Evolutionary conservation across 1,140 invertebrate species (phyloP).

Genomic region (Gryllus bimaculatus): DNA sequence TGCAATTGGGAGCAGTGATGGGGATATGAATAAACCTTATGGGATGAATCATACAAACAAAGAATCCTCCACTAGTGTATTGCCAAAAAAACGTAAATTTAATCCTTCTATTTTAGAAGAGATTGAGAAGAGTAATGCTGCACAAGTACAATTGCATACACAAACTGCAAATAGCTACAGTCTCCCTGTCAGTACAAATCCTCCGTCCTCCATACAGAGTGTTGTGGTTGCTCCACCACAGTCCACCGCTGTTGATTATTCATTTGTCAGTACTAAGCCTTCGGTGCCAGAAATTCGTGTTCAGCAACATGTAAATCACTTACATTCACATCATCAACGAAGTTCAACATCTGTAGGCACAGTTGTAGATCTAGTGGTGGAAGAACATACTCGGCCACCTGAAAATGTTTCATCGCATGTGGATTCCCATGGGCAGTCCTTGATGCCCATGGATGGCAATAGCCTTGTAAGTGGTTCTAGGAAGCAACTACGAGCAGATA

Average conservation of each 20-base stretch:
- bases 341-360: conserved; percentile 6
- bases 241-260: conserved; percentile 50
- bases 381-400: conserved; percentile 14
- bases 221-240: conserved; percentile 44
- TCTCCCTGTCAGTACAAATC: conserved; percentile 18
- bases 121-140: conserved; percentile 29
- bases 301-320: background rate
- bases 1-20: background rate
- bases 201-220: conserved; percentile 30
- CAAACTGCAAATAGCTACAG: conserved; percentile 25
- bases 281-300: conserved; percentile 6
- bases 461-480: conserved; percentile 29
- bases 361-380: conserved; percentile 6
- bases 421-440: conserved; percentile 26
- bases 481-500: conserved; percentile 34
- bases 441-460: conserved; percentile 2
- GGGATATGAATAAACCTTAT: background rate
- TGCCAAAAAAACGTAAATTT: conserved; percentile 84
- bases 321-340: background rate
- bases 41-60: background rate
- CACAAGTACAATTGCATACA: conserved; percentile 27
- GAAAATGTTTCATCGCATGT: conserved; percentile 17
- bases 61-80: conserved; percentile 39
- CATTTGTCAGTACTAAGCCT: conserved; percentile 27
- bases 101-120: conserved; percentile 75